Conservation (phyloP, 2,888 invertebrate genomes). For the Chalcis sispes region DNA sequence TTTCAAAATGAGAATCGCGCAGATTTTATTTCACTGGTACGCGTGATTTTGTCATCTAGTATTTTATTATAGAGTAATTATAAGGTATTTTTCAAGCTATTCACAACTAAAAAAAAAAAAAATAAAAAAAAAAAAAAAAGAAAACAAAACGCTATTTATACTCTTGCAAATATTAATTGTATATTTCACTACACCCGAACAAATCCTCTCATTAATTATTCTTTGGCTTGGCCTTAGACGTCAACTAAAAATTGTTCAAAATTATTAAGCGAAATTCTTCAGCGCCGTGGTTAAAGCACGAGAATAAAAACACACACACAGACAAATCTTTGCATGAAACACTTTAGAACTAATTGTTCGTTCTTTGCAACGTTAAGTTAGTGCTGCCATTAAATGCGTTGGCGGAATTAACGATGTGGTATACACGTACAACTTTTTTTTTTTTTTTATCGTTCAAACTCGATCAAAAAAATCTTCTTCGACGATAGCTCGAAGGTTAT, state of each 20-base stretch:
- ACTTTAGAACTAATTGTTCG: background rate
- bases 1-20: too few species aligned
- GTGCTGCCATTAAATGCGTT: background rate
- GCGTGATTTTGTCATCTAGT: too few species aligned
- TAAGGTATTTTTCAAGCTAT: conserved; percentile 27
- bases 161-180: conserved; percentile 26
- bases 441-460: too few species aligned
- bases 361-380: background rate
- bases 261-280: background rate
- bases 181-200: conserved; percentile 14
- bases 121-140: too few species aligned
- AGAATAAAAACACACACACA: background rate
- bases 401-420: too few species aligned
- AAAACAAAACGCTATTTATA: too few species aligned
- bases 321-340: background rate
- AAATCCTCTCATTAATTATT: conserved; percentile 22
- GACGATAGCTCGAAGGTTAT: too few species aligned
- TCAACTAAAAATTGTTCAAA: conserved; percentile 4
- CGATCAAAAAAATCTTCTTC: too few species aligned
- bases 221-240: conserved; percentile 49
- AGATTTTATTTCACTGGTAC: too few species aligned
- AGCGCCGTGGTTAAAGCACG: background rate
- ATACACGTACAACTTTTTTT: too few species aligned
- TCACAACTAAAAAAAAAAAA: too few species aligned
- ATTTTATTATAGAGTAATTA: too few species aligned